Conservation (phyloP, 1,140 invertebrate genomes). For the Phymastichus coffea region DNA sequence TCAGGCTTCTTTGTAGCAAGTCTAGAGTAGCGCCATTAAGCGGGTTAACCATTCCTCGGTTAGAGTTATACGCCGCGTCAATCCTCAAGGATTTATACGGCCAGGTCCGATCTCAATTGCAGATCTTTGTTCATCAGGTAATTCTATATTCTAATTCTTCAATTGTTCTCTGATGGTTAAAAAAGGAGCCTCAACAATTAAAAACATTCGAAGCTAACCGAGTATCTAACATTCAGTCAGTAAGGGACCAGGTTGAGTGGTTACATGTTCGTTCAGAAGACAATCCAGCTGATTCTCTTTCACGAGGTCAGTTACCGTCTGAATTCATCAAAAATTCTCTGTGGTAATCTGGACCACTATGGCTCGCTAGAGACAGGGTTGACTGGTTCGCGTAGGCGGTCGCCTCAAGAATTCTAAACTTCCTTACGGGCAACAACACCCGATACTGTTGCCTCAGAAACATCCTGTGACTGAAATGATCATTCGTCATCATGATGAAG, state of each 20-base stretch:
- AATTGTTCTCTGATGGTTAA: constrained; percentile 15
- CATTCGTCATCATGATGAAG: not conserved
- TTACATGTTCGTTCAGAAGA: too few relatives aligned
- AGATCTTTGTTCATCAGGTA: not conserved
- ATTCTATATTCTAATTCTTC: constrained; percentile 16
- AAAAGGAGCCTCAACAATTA: constrained; percentile 8
- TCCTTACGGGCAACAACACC: constrained; percentile 31
- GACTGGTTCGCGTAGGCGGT: constrained; percentile 39
- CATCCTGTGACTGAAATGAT: constrained; percentile 11
- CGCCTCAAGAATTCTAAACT: constrained; percentile 31
- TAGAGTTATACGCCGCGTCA: constrained; percentile 48
- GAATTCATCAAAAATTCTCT: too few relatives aligned
- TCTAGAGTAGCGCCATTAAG: constrained; percentile 15
- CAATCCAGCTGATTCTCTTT: too few relatives aligned
- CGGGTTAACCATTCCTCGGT: constrained; percentile 19
- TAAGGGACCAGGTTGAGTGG: constrained; percentile 24
- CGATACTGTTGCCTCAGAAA: constrained; percentile 13
- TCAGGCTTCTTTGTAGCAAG: not conserved
- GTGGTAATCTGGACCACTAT: too few relatives aligned
- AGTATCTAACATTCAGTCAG: constrained; percentile 35
- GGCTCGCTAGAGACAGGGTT: too few relatives aligned
- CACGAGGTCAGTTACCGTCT: not conserved
- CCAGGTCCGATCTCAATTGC: not conserved
- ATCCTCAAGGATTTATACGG: constrained; percentile 33
- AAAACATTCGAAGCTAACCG: constrained; percentile 23